Evolutionary conservation across 1,140 invertebrate species (phyloP).

Genomic region (Pinna nobilis): DNA sequence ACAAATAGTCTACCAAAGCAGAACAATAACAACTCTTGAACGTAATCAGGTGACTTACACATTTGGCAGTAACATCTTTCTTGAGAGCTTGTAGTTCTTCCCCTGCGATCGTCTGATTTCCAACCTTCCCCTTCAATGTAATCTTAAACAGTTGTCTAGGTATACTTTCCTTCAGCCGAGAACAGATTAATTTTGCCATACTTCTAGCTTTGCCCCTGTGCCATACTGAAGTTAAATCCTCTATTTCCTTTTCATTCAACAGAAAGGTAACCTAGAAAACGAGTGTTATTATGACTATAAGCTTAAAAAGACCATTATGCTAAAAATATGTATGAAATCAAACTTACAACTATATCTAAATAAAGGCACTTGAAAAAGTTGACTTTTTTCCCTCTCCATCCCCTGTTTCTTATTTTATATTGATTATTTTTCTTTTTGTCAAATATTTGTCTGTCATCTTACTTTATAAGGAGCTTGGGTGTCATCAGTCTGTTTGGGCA

Average conservation of each 20-base stretch:
- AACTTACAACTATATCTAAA: too few relatives aligned
- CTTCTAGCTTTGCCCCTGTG: conserved; percentile 82
- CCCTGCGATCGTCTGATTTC: conserved; percentile 88
- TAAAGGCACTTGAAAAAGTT: too few relatives aligned
- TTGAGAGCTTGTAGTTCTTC: conserved; percentile 90
- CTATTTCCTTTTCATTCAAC: conserved; percentile 87
- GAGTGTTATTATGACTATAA: too few relatives aligned
- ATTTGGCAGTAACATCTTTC: conserved; percentile 95
- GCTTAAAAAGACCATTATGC: too few relatives aligned
- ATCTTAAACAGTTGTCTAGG: conserved; percentile 91
- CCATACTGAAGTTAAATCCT: conserved; percentile 91
- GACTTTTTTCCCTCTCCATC: too few relatives aligned
- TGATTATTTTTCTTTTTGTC: too few relatives aligned
- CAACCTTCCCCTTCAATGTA: conserved; percentile 89
- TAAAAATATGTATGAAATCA: too few relatives aligned
- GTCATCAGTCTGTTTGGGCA: too few relatives aligned
- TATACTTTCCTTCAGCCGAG: conserved; percentile 90
- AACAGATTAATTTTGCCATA: conserved; percentile 83
- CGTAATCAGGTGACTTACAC: conserved; percentile 87
- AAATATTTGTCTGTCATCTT: too few relatives aligned
- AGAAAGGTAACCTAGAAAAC: conserved; percentile 85
- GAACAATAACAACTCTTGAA: too few relatives aligned
- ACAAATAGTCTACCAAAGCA: not conserved
- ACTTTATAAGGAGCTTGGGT: too few relatives aligned
- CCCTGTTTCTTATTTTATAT: too few relatives aligned